Conservation (phyloP, 1,140 invertebrate genomes). For the Anthonomus grandis region DNA sequence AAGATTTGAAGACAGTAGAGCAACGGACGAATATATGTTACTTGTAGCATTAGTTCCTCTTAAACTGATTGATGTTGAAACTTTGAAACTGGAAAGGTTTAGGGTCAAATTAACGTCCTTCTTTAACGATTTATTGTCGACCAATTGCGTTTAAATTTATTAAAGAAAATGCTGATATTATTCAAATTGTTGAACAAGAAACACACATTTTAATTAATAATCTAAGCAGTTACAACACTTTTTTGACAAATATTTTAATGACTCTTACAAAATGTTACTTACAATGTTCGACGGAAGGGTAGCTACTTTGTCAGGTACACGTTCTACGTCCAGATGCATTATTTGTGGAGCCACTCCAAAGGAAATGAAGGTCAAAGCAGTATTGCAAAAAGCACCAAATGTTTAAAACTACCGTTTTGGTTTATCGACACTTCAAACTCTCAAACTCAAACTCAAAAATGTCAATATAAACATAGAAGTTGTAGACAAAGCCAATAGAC, state of each 20-base stretch:
- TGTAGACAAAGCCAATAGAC: too few species aligned
- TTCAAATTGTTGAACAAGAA: neutral
- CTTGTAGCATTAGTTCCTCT: too few species aligned
- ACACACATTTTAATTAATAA: neutral
- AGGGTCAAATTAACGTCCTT: neutral
- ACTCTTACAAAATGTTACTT: neutral
- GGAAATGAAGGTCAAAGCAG: neutral
- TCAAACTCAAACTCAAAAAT: too few species aligned
- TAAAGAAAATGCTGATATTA: neutral
- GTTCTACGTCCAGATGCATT: conserved; percentile 1
- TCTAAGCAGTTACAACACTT: neutral
- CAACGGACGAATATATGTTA: too few species aligned
- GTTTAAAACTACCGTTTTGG: conserved; percentile 4
- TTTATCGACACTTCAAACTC: conserved; percentile 1
- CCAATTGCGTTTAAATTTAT: too few species aligned
- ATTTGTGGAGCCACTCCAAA: conserved; percentile 10
- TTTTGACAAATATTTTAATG: neutral
- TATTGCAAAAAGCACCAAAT: neutral
- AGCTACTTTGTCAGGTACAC: neutral
- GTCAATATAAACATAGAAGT: too few species aligned
- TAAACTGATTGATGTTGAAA: neutral
- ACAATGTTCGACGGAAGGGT: neutral
- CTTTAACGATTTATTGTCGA: too few species aligned
- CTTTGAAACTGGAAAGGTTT: neutral
- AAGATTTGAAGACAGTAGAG: neutral